A percentile compares a stretch with the other conserved stretches of the same genome.
Conservation (phyloP, 92 coral and sea anemone genomes). For the Porites rus region DNA sequence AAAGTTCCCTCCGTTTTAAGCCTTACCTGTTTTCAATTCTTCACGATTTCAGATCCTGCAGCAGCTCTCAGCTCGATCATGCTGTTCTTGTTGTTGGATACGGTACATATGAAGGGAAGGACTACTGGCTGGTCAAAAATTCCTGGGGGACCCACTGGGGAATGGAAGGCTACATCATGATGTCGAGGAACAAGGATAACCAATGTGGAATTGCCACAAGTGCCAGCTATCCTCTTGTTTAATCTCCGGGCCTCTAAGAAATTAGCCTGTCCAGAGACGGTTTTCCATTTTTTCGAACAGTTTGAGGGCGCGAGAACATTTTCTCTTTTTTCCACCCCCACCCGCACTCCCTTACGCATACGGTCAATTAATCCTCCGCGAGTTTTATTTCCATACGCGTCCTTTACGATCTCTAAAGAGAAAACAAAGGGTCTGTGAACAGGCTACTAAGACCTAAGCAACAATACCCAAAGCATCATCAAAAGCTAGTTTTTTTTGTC, state of each 20-base stretch:
- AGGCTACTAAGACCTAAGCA: too few relatives aligned
- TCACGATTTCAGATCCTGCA: conserved; percentile 68
- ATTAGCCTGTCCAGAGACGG: too few relatives aligned
- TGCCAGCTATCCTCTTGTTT: conserved; percentile 91
- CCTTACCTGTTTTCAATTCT: not conserved
- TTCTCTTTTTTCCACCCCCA: too few relatives aligned
- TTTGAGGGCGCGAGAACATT: too few relatives aligned
- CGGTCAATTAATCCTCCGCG: too few relatives aligned
- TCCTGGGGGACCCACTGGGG: conserved; percentile 96
- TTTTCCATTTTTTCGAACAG: not conserved
- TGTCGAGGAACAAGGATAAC: conserved; percentile 94
- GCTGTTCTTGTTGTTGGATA: conserved; percentile 94
- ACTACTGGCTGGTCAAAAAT: conserved; percentile 98
- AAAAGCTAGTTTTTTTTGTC: too few relatives aligned
- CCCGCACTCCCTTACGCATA: too few relatives aligned
- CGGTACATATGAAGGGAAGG: conserved; percentile 83
- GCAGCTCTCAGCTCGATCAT: conserved; percentile 79
- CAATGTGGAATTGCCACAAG: conserved; percentile 93
- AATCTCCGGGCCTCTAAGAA: not conserved
- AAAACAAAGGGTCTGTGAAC: too few relatives aligned
- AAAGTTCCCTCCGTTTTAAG: too few relatives aligned
- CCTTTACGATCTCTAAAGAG: too few relatives aligned
- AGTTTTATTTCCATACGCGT: too few relatives aligned
- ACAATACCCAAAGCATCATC: too few relatives aligned
- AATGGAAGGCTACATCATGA: conserved; percentile 93